These are phyloP conservation scores for Aporrectodea caliginosa DNA, from an alignment of 1,140 invertebrate genomes.

Conservation along the genomic window DNA sequence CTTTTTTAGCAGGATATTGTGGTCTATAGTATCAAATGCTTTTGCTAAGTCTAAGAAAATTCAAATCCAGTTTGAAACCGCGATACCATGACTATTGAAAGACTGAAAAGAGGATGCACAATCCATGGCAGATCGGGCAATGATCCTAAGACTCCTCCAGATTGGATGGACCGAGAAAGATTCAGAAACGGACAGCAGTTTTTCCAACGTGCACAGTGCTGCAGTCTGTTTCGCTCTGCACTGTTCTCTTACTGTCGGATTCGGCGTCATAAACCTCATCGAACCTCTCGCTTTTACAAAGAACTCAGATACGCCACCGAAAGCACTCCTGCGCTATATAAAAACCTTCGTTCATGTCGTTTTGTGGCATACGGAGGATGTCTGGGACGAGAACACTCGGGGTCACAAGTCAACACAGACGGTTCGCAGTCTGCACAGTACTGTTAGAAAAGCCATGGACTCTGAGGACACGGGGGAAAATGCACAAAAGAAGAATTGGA, in stretches of 20 bases:
- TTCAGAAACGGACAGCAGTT: conserved; percentile 5
- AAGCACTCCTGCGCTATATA: conserved; percentile 72
- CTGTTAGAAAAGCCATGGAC: conserved; percentile 50
- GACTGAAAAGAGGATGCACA: conserved; percentile 3
- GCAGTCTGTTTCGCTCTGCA: neutral
- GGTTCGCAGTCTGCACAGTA: conserved; percentile 57
- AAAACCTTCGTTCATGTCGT: conserved; percentile 68
- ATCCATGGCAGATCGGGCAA: neutral
- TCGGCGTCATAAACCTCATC: conserved; percentile 37
- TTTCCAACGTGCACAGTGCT: neutral
- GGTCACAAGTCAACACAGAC: conserved; percentile 34
- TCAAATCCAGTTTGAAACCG: too few species aligned
- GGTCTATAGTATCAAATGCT: too few species aligned
- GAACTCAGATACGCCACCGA: conserved; percentile 55
- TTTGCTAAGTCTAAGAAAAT: too few species aligned
- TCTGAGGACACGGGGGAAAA: too few species aligned
- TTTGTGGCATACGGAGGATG: conserved; percentile 62
- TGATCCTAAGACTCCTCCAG: neutral
- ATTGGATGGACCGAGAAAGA: conserved; percentile 10
- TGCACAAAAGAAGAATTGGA: conserved; percentile 61
- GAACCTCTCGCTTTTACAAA: conserved; percentile 55
- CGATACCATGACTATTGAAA: too few species aligned
- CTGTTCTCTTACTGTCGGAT: conserved; percentile 37
- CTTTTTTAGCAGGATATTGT: too few species aligned
- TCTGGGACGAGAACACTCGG: conserved; percentile 36